Evolutionary conservation across 2,888 invertebrate genomes (phyloP), one percentile per base, ranked within the genome.

Genomic region (Cheilosia impressa): DNA sequence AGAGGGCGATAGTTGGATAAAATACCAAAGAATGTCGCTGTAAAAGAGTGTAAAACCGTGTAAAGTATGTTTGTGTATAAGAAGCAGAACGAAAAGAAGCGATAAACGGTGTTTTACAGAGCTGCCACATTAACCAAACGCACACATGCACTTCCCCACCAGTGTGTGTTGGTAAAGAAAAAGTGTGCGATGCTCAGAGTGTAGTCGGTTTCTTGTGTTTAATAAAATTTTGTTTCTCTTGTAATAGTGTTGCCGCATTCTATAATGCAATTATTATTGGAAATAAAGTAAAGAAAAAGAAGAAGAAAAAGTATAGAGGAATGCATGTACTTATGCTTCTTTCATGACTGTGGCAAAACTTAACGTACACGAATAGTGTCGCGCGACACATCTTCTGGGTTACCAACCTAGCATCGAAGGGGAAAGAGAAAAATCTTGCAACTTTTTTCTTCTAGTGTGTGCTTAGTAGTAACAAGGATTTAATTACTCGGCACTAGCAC

Each of bases 231-330:
- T 31, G 4, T 43, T 60, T 57, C 22, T 72, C 27, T 68, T 85
- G 76, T 58, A 63, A 81, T 85, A 81, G 85, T 85, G 85, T 85
- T 85, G 81, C 85, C 76, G 76, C 85, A 85, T 85, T 85, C 85
- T 81, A 85, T 85, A 85, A 81, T 85, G 85, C 81, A 81, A 81
- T 85, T 85, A 85, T 85, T 85, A 81, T 81, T 85, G 76, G 69
- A 81, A 77, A 72, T 52, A 66, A 85, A 81, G 63, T 75, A 84
- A 76, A 43, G 58, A 19, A 52, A 24, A 55, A 58, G 22, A 22
- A 57, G 10, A 53, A 41, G 47, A 27, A 41, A 60, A 52, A 62
- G 57, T 63, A 77, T 77, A 68, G 73, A 81, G 76, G 85, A 85
- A 85, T 85, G 84, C 80, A 76, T 68, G 84, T 71, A 71, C 66